Base-by-base conservation (phyloP, 2,888 invertebrate species). In the Halictus quadricinctus region DNA sequence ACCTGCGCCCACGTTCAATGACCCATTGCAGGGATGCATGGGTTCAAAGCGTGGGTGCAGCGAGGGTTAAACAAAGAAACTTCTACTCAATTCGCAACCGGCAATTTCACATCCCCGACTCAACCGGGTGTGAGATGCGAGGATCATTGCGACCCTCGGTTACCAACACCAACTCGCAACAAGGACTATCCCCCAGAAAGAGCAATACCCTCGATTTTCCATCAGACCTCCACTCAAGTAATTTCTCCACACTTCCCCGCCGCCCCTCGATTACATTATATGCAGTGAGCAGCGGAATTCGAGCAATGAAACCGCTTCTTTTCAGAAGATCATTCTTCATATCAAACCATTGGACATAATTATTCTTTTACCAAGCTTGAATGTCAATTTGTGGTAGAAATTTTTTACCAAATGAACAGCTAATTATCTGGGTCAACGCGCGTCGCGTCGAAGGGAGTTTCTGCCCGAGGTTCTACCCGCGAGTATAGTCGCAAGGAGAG, bases 51-150 rank as follows among this genome's bases (percentile, higher is more conserved):
- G 8, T 36, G 36, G 36, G 21, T 21, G 36, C 66, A 66, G 12
- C 29, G 64, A 64, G 64, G 64, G 66, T 69, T 69, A 69, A 36
- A 36, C 66, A 69, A 69, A 69, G 36, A 69, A 64, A 64, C 64
- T 36, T 69, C 36, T 29, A 64, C 25, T 15, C 36, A 12, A 69
- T 69, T 69, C 66, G 66, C 66, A 41, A 36, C 21, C 64, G 18
- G 36, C 66, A 21, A 69, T 69, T 41, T 69, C 66, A 36, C 66
- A 69, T 69, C 66, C 29, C 36, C 66, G 36, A 41, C 36, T 69
- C 18, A 41, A 18, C 4, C n/a, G n/a, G n/a, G 58, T 58, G 12
- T 58, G 58, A 58, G n/a, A 36, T 1, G 18, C 36, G 36, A 66
- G 66, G 36, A 41, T 69, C 66, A 64, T 64, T 21, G 66, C 36